Base-by-base conservation (phyloP, 2,888 invertebrate genomes). In the Catocala fraxini region DNA sequence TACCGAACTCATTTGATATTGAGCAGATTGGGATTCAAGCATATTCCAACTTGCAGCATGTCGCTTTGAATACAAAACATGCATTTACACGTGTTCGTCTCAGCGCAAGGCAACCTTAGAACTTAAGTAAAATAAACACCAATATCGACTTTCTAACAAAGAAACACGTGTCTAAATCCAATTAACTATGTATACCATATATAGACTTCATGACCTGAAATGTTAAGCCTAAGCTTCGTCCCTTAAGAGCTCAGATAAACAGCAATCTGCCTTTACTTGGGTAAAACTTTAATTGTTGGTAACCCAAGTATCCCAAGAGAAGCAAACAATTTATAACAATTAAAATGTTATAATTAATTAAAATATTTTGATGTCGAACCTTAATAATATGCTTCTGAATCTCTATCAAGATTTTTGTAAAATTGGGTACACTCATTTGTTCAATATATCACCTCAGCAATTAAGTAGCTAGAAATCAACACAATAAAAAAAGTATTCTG, bases 321-420 rank as follows among this genome's bases (percentile, higher is more conserved):
- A 1, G 46, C 7, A 55, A 70, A 74, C 59, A 67, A 39, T 9
- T 39, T 39, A 9, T 39, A 39, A 39, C 35, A 7, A 67, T 71
- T 74, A 60, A 58, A 51, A 58, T 52, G 35, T 12, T 51, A 53
- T 54, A 48, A 48, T 57, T 61, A 58, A 65, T 55, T 59, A 51
- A 56, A 56, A 35, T 11, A 41, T 34, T 41, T 52, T 46, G 47
- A 59, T 52, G 9, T 39, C 7, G 35, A 39, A 39, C 7, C 9
- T 9, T 39, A 7, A 7, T 7, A 39, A 9, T 39, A 39, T 7
- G 7, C 9, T 7, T 39, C 9, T 39, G 35, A 39, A 39, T 6
- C 6, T 39, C 35, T 39, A 9, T 39, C 25, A 25, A 25, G 0
- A 25, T 25, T 25, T 25, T 25, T 25, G 25, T 25, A 25, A 25